Evolutionary conservation across 2,113 vertebrate genomes (phyloP), one percentile per base, ranked within the genome.

Genomic region (Corythaixoides concolor): DNA sequence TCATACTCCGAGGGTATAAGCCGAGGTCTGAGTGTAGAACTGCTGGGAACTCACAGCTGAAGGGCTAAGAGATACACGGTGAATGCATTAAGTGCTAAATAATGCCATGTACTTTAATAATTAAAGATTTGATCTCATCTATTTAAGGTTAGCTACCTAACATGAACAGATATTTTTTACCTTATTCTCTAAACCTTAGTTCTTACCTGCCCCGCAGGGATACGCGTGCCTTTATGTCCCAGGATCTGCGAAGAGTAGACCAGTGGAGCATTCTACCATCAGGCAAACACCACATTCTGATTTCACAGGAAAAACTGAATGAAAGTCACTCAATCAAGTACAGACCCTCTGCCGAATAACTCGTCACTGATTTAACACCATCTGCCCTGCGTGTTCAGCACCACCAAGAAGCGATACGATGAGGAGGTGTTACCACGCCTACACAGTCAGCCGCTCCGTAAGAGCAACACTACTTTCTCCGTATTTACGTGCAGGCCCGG

Each of bases 381-480:
- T 23, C 28, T 15, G 33, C 26, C n/a, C 83, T 62, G 30, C 0
- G 0, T 2, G 14, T 15, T 83, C 43, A 88, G 45, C 53, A 89
- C 8, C 53, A 49, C 47, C 19, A 52, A 26, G 14, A 47, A 78
- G 66, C 4, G 5, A 7, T 0, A 27, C 2, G 0, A 37, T 23
- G 59, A 55, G 47, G 14, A 9, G 13, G 35, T 8, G 15, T 23
- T 63, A 22, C 3, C 14, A 23, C 17, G 63, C 37, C 49, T 17
- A 15, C 5, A 30, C 2, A 59, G 53, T 33, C 8, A 58, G 60
- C 19, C 50, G 24, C 55, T 39, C 15, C 0, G 0, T 4, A 68
- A 70, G 4, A 41, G 24, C 12, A 56, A 45, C 3, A 12, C 19
- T 35, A 33, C 22, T 79, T 75, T 32, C 30, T n/a, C 47, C 26